A percentile compares a stretch with the other conserved stretches of the same genome.
Evolutionary conservation across 2,888 invertebrate species (phyloP).

Genomic region (Cartodere bifasciata): DNA sequence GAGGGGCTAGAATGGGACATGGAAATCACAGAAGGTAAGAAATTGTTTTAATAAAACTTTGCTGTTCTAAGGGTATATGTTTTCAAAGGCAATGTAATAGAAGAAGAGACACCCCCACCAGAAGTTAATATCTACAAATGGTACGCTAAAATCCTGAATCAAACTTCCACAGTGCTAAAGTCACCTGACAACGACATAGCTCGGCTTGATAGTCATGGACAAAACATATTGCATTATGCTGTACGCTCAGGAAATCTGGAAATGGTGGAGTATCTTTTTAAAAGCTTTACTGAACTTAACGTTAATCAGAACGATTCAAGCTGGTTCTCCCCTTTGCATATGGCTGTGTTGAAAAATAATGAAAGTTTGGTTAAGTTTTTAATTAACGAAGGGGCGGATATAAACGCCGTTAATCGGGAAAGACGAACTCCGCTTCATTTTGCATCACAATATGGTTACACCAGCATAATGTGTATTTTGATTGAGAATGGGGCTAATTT

Average conservation of each 20-base stretch:
- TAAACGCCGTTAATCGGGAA: conserved; percentile 32
- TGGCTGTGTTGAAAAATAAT: conserved; percentile 48
- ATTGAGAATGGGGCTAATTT: conserved; percentile 47
- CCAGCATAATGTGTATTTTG: conserved; percentile 38
- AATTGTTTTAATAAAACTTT: too few species aligned
- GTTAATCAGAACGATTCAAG: conserved; percentile 52
- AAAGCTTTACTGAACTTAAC: conserved; percentile 40
- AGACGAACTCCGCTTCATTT: conserved; percentile 46
- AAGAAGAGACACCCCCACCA: conserved; percentile 13
- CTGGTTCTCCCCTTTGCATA: conserved; percentile 55
- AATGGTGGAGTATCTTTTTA: conserved; percentile 40
- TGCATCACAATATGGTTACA: conserved; percentile 44
- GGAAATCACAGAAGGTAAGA: conserved; percentile 43
- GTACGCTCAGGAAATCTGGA: conserved; percentile 51
- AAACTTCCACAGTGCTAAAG: conserved; percentile 38
- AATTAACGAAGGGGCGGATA: conserved; percentile 21
- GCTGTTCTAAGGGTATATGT: too few species aligned
- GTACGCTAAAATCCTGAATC: conserved; percentile 63
- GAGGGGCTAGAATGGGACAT: conserved; percentile 66
- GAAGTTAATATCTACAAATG: conserved; percentile 43
- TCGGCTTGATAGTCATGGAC: conserved; percentile 48
- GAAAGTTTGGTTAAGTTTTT: conserved; percentile 38
- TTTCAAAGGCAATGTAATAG: not conserved
- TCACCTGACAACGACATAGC: conserved; percentile 39
- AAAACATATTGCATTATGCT: conserved; percentile 63